phyloP scores from a whole-genome alignment of 2,888 invertebrate species.

The Ophioninae sp. region DNA sequence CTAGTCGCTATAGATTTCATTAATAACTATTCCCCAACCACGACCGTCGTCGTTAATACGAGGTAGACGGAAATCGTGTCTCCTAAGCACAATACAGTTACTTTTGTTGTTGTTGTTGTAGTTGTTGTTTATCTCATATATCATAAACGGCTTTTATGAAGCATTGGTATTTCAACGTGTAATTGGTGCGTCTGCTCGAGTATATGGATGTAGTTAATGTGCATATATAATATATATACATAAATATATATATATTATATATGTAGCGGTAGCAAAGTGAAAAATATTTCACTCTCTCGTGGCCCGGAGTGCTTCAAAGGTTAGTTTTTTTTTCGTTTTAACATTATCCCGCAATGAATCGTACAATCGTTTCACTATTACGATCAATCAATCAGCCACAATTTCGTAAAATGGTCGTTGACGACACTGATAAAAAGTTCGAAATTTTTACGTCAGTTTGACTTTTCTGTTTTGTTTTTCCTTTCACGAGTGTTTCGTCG shows the following conservation, averaged over 20 bases:
- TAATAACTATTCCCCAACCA: slow-evolving; percentile 61
- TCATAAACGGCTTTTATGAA: slow-evolving; percentile 30
- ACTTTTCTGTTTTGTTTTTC: slow-evolving; percentile 3
- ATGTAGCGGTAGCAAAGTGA: slow-evolving; percentile 27
- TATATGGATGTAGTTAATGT: slow-evolving; percentile 38
- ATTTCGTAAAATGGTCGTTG: slow-evolving; percentile 37
- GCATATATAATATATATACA: background rate
- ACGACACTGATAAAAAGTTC: slow-evolving; percentile 35
- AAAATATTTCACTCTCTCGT: slow-evolving; percentile 13
- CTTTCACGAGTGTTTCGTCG: background rate
- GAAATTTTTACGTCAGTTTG: slow-evolving; percentile 7
- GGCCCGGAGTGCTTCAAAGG: slow-evolving; percentile 3
- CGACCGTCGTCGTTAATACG: slow-evolving; percentile 42
- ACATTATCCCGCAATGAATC: slow-evolving; percentile 14
- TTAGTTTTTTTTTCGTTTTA: background rate
- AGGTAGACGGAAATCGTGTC: slow-evolving; percentile 48
- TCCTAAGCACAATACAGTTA: slow-evolving; percentile 28
- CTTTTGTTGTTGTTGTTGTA: slow-evolving; percentile 17
- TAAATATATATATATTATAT: slow-evolving; percentile 27
- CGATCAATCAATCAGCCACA: slow-evolving; percentile 39
- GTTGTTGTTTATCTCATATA: slow-evolving; percentile 16
- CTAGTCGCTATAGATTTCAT: slow-evolving; percentile 65
- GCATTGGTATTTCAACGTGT: slow-evolving; percentile 49
- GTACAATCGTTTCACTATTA: slow-evolving; percentile 21
- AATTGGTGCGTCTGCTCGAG: slow-evolving; percentile 56